phyloP scores from a whole-genome alignment of 2,113 vertebrate genomes.

The Equus quagga region DNA sequence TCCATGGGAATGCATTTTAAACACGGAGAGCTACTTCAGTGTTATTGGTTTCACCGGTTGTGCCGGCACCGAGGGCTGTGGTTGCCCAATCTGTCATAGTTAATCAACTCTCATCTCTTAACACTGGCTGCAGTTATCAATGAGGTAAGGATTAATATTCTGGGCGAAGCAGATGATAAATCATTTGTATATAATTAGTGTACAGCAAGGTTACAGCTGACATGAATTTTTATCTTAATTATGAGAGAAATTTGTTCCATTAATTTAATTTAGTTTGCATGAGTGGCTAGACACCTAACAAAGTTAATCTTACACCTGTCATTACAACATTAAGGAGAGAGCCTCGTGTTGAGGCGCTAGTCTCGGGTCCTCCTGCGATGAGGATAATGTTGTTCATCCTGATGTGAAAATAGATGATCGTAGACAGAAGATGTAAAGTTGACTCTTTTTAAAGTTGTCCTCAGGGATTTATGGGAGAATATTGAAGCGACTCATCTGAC shows the following conservation, averaged over 20 bases:
- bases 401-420: conserved; percentile 86
- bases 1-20: conserved; percentile 90
- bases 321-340: conserved; percentile 89
- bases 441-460: conserved; percentile 83
- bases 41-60: conserved; percentile 89
- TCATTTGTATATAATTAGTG: conserved; percentile 98
- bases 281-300: conserved; percentile 94
- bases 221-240: conserved; percentile 99
- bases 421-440: conserved; percentile 84
- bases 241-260: conserved; percentile 97
- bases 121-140: conserved; percentile 94
- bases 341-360: conserved; percentile 83
- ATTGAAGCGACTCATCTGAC: conserved; percentile 68
- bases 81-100: conserved; percentile 94
- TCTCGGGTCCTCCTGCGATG: conserved; percentile 77
- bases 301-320: conserved; percentile 97
- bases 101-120: conserved; percentile 96
- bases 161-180: conserved; percentile 95
- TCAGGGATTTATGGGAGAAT: conserved; percentile 81
- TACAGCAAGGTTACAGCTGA: conserved; percentile 97
- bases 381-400: conserved; percentile 87
- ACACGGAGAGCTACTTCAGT: conserved; percentile 86
- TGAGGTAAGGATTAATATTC: conserved; percentile 96
- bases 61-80: conserved; percentile 86
- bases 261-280: conserved; percentile 97